phyloP scores from a whole-genome alignment of 2,888 invertebrate genomes.

The Nemotelus nigrinus region DNA sequence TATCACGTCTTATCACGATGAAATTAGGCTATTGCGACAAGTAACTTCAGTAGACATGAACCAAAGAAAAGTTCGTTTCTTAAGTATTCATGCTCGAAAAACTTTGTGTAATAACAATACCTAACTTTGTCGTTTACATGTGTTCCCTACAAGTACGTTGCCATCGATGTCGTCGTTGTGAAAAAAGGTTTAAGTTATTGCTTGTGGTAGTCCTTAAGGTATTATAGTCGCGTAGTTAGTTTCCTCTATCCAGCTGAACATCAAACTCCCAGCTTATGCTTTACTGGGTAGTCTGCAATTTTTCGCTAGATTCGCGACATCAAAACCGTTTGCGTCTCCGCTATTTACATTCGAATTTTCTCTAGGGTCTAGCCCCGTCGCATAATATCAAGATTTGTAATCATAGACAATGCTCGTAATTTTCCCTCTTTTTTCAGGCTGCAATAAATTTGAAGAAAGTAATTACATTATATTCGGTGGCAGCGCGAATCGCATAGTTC shows the following conservation, averaged over 20 bases:
- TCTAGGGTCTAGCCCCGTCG: neutral
- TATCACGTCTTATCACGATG: no score
- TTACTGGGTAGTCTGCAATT: no score
- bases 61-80: slow-evolving; percentile 6
- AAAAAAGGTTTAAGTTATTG: neutral
- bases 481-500: neutral
- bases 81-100: slow-evolving; percentile 21
- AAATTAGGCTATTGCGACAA: no score
- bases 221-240: no score
- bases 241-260: neutral
- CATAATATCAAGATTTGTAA: slow-evolving; percentile 37
- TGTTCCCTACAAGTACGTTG: neutral
- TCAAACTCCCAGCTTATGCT: neutral
- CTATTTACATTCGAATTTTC: neutral
- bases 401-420: slow-evolving; percentile 31
- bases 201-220: neutral
- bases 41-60: neutral
- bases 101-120: slow-evolving; percentile 32
- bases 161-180: neutral
- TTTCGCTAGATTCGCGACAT: no score
- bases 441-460: slow-evolving; percentile 16
- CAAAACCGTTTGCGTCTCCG: no score
- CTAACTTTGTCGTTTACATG: slow-evolving; percentile 24
- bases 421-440: slow-evolving; percentile 8
- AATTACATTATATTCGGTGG: slow-evolving; percentile 32